phyloP scores from a whole-genome alignment of 2,888 invertebrate genomes.

The Stenichneumon culpator region DNA sequence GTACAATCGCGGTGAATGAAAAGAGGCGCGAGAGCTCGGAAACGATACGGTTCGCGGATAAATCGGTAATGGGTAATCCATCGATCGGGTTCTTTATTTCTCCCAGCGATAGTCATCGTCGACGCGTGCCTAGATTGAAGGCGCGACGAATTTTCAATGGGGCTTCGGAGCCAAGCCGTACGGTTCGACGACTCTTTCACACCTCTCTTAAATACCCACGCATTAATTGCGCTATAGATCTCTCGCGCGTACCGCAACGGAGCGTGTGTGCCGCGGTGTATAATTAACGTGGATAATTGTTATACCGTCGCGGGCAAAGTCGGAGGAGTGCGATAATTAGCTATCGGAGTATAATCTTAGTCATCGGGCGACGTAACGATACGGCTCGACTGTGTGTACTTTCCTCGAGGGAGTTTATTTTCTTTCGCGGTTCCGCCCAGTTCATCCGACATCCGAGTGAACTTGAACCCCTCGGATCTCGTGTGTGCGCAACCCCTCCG shows the following conservation, averaged over 20 bases:
- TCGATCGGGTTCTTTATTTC: background rate
- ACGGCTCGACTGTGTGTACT: constrained; percentile 2
- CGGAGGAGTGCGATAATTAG: constrained; percentile 54
- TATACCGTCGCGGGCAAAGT: constrained; percentile 37
- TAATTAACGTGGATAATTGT: constrained; percentile 45
- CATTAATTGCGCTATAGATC: constrained; percentile 11
- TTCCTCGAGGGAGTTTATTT: constrained; percentile 54
- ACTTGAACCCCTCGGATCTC: constrained; percentile 57
- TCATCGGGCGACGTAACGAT: constrained; percentile 45
- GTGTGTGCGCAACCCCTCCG: constrained; percentile 46
- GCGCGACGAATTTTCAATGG: background rate
- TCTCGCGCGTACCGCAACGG: background rate
- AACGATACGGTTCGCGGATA: constrained; percentile 37
- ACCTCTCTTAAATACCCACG: constrained; percentile 27
- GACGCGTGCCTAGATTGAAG: background rate
- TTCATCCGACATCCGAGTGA: constrained; percentile 60
- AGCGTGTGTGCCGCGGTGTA: constrained; percentile 13
- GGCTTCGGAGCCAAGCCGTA: background rate
- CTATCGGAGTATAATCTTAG: constrained; percentile 55
- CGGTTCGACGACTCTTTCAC: constrained; percentile 22
- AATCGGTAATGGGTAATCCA: background rate
- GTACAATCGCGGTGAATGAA: constrained; percentile 10
- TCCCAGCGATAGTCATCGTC: constrained; percentile 13
- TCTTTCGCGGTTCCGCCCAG: constrained; percentile 66
- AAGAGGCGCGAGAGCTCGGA: constrained; percentile 11